Base-by-base conservation (phyloP, 2,888 invertebrate genomes). In the Synergus gifuensis region DNA sequence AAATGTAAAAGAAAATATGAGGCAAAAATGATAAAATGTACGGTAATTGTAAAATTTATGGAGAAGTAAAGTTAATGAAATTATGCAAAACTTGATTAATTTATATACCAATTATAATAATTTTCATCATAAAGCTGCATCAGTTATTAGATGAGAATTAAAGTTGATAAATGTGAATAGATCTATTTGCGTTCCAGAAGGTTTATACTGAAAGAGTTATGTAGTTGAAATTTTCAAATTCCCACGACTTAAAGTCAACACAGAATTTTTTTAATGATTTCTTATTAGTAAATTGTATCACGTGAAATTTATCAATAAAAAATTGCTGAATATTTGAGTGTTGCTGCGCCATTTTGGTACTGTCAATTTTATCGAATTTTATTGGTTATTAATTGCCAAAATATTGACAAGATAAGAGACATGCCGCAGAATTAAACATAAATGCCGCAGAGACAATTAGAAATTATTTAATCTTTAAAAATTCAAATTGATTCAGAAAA, bases 91-190 rank as follows among this genome's bases (percentile, higher is more conserved):
- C 28, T n/a, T 67, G 22, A 46, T 46, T 67, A 67, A 69, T 28
- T 28, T 69, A 28, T 22, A 16, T 69, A 69, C 69, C 69, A 69
- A 8, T 49, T 22, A 49, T 69, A 28, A 49, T 69, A 16, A 69
- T 14, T 2, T 46, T 69, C 22, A 69, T 28, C 28, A 14, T 69
- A 22, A 46, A 8, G 14, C 18, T 4, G 16, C 66, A 18, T 28
- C 44, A 22, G 12, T 18, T 67, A 46, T 69, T 49, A 69, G 0
- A 16, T 16, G 14, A 69, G 22, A 69, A 69, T 69, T 69, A 4
- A 73, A 36, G 14, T 69, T 11, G 18, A 58, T 18, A 58, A 58
- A 18, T 16, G 16, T 28, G 16, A 49, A 22, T 69, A 69, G 16
- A 69, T 49, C 11, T 66, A 49, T 28, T 49, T n/a, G 16, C 28